Evolutionary conservation across 2,888 invertebrate species (phyloP).

Genomic region (Himalopsyche anomala): DNA sequence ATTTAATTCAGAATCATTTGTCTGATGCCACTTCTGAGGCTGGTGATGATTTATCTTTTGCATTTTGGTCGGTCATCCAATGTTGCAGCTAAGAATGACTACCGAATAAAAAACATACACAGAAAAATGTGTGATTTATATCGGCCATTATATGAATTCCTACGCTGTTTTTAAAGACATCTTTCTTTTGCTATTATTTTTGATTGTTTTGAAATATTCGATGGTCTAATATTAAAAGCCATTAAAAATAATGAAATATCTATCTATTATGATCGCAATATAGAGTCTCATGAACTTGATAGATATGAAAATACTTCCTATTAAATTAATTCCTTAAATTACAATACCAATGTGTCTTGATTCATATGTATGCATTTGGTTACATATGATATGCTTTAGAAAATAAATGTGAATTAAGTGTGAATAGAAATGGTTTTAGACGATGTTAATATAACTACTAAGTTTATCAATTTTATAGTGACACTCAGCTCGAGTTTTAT

Average conservation of each 20-base stretch:
- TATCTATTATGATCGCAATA: not conserved
- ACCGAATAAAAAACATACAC: constrained; percentile 22
- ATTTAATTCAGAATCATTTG: constrained; percentile 34
- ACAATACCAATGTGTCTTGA: too few relatives aligned
- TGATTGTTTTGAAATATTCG: not conserved
- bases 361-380: too few relatives aligned
- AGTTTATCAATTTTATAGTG: too few relatives aligned
- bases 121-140: constrained; percentile 21
- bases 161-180: not conserved
- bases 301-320: too few relatives aligned
- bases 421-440: too few relatives aligned
- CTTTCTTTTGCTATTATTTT: not conserved
- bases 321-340: too few relatives aligned
- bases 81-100: not conserved
- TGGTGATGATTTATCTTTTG: constrained; percentile 10
- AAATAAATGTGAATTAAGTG: too few relatives aligned
- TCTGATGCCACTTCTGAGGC: constrained; percentile 13
- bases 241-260: not conserved
- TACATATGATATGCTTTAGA: too few relatives aligned
- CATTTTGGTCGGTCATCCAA: not conserved
- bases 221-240: not conserved
- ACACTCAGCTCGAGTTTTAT: too few relatives aligned
- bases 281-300: not conserved
- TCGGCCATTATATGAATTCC: constrained; percentile 12
- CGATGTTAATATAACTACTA: too few relatives aligned